Percentiles rank a stretch among this genome's conserved stretches.
These are phyloP conservation scores for Diadumene lineata DNA, from an alignment of 92 coral and sea anemone species.

Conservation along the genomic window DNA sequence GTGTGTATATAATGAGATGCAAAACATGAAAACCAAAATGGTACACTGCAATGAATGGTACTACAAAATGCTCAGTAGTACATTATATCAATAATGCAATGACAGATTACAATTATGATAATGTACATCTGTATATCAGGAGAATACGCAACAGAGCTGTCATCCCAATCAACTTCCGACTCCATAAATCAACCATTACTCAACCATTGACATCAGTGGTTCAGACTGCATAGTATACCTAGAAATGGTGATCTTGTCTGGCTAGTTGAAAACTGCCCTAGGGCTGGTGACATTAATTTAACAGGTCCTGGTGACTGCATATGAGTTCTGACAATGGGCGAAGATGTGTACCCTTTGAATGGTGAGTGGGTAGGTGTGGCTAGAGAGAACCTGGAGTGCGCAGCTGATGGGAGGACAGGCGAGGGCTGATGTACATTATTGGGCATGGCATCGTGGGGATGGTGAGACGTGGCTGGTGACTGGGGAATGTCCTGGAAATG, in stretches of 20 bases:
- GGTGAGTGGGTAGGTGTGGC: slow-evolving; percentile 89
- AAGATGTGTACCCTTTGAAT: slow-evolving; percentile 64
- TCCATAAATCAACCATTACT: too few relatives aligned
- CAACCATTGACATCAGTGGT: too few relatives aligned
- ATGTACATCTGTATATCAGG: too few relatives aligned
- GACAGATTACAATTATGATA: too few relatives aligned
- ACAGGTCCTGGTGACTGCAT: slow-evolving; percentile 73
- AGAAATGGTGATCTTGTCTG: slow-evolving; percentile 61
- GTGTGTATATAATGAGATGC: too few relatives aligned
- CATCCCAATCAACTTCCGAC: too few relatives aligned
- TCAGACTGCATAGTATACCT: too few relatives aligned
- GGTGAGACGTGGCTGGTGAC: slow-evolving; percentile 54
- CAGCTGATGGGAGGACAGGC: slow-evolving; percentile 71
- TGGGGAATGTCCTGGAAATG: slow-evolving; percentile 80
- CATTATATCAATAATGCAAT: too few relatives aligned
- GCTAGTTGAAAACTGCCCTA: slow-evolving; percentile 56
- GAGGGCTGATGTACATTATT: slow-evolving; percentile 70
- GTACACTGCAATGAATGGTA: too few relatives aligned
- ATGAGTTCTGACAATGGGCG: slow-evolving; percentile 64
- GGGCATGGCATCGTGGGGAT: slow-evolving; percentile 46
- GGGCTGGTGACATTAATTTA: slow-evolving; percentile 75
- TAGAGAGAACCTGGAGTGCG: slow-evolving; percentile 79
- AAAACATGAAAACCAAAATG: too few relatives aligned
- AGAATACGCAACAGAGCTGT: too few relatives aligned
- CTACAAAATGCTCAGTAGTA: too few relatives aligned